These are phyloP conservation scores for Hiodon tergisus DNA, from an alignment of 2,113 vertebrate species.

Conservation along the genomic window DNA sequence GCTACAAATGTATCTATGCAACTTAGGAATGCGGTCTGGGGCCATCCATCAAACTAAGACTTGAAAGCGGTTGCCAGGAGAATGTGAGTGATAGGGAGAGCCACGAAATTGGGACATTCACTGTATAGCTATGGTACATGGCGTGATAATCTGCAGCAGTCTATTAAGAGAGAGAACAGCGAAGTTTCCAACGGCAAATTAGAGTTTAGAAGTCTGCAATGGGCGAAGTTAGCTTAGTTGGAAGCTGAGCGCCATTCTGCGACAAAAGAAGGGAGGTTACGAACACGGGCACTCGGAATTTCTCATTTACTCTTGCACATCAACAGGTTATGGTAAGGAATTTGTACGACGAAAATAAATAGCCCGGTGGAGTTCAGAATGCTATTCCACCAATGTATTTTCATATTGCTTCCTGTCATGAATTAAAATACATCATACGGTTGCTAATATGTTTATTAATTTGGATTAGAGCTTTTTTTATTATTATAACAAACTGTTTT, in stretches of 20 bases:
- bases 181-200: not conserved
- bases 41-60: not conserved
- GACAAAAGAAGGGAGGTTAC: constrained; percentile 24
- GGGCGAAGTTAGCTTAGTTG: not conserved
- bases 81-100: not conserved
- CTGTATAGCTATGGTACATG: not conserved
- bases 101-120: constrained; percentile 5
- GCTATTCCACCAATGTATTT: not conserved
- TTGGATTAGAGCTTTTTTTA: not conserved
- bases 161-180: not conserved
- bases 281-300: constrained; percentile 27
- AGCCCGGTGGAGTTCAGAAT: no score
- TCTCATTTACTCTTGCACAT: constrained; percentile 32
- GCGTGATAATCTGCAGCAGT: not conserved
- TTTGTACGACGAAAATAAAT: not conserved
- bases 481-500: not conserved
- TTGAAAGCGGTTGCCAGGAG: not conserved
- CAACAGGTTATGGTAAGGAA: constrained; percentile 42
- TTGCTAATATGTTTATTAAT: not conserved
- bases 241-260: constrained; percentile 45
- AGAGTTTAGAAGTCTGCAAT: not conserved
- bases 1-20: not conserved
- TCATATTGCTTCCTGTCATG: not conserved
- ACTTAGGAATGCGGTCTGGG: constrained; percentile 5
- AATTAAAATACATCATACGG: not conserved